phyloP scores from a whole-genome alignment of 2,113 vertebrate genomes.

The Xenus cinereus region DNA sequence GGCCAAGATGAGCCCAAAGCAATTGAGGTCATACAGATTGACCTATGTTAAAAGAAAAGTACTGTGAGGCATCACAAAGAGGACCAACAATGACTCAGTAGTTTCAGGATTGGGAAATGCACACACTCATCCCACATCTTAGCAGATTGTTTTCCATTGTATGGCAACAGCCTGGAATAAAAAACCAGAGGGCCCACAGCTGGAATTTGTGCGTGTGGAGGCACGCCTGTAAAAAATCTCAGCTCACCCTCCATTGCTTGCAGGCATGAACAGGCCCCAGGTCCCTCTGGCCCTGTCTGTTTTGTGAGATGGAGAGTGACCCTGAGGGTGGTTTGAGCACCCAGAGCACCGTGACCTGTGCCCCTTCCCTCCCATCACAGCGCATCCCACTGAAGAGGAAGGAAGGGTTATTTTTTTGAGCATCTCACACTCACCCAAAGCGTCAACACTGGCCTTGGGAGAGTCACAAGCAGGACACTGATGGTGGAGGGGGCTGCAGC shows the following conservation, averaged over 20 bases:
- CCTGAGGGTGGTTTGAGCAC: background rate
- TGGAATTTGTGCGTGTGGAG: background rate
- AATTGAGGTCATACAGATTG: background rate
- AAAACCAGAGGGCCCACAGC: background rate
- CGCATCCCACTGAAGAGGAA: background rate
- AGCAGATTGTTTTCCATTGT: background rate
- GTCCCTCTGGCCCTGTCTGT: background rate
- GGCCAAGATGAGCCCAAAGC: background rate
- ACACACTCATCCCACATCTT: background rate
- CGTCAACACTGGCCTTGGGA: background rate
- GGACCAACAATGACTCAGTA: background rate
- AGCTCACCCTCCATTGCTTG: background rate
- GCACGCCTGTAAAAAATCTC: background rate
- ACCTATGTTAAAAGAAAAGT: background rate
- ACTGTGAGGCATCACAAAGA: background rate
- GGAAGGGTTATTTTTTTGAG: background rate
- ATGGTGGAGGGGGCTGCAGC: background rate
- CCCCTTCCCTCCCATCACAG: background rate
- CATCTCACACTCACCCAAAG: background rate
- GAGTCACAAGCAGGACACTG: background rate
- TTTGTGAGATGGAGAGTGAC: background rate
- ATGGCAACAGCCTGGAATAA: background rate
- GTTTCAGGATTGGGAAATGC: background rate
- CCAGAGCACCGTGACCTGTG: background rate
- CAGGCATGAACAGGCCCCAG: background rate